Evolutionary conservation across 1,140 invertebrate species (phyloP), one percentile per base, ranked within the genome.

Genomic region (Drosophila subobscura): DNA sequence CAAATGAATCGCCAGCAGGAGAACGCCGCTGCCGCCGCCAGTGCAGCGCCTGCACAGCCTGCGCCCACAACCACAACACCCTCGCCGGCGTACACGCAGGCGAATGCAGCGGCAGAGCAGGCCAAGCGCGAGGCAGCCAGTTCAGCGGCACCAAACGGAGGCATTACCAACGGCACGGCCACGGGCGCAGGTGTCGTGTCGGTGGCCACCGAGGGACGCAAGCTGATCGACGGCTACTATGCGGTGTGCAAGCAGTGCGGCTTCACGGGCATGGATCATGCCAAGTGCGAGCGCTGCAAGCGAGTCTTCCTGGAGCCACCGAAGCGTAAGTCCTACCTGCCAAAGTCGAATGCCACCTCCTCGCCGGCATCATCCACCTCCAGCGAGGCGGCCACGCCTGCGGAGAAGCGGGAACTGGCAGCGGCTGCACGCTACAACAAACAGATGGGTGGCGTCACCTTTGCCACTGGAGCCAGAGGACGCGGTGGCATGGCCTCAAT

Each of bases 221-320:
- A 94, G 70, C 93, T 93, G 58, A 93, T 96, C 16, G 93, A 94
- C 16, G 95, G 95, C 41, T 94, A 94, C 90, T 91, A 95, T 50
- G 95, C 95, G 16, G 92, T 96, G 1, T 96, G 96, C 91, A 93
- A 94, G 53, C 92, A 93, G 60, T 96, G 96, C 79, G 95, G 95
- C 20, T 94, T 95, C 72, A 93, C 94, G 46, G 95, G 95, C 12
- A 92, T 93, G 74, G 94, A 96, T 88, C 96, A 96, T 86, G 95
- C 94, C 80, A 93, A 93, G 47, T 96, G 96, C 90, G 92, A 94
- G 88, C 93, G 95, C 83, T 94, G 93, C 90, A 93, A 92, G 80
- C 88, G 93, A 74, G 92, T 93, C 64, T 94, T 94, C 61, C 92
- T 92, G 12, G 93, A 94, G 67, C 93, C 93, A 47, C 93, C 93